Evolutionary conservation across 2,888 invertebrate genomes (phyloP).

Genomic region (Ennomos fuscantarius): DNA sequence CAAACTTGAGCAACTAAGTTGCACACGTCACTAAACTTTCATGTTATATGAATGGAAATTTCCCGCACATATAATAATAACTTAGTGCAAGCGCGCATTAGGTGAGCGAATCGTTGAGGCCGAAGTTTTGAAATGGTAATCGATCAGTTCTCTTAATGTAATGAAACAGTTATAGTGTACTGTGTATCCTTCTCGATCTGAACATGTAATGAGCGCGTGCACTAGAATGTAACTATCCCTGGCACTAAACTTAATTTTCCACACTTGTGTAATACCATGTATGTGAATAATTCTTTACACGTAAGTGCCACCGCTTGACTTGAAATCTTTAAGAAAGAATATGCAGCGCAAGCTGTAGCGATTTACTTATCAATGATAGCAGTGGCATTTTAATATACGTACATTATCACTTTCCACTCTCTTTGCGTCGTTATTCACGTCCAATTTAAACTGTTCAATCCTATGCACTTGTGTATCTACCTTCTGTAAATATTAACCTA

Average conservation of each 20-base stretch:
- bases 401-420: conserved; percentile 4
- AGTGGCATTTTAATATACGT: conserved; percentile 5
- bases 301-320: conserved; percentile 13
- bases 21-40: conserved; percentile 38
- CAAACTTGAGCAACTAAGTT: conserved; percentile 23
- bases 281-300: neutral
- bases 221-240: conserved; percentile 32
- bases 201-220: no score
- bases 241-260: conserved; percentile 33
- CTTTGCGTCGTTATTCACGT: conserved; percentile 11
- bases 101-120: no score
- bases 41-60: conserved; percentile 34
- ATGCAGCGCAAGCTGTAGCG: neutral
- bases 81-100: neutral
- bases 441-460: neutral
- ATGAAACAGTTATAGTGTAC: no score
- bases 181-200: no score
- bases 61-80: conserved; percentile 43
- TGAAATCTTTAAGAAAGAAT: neutral
- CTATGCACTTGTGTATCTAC: conserved; percentile 18
- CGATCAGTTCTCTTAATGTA: no score
- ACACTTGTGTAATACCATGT: conserved; percentile 3
- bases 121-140: no score
- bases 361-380: conserved; percentile 11
- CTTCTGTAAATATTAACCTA: conserved; percentile 17